These are phyloP conservation scores for Labroides dimidiatus DNA, from an alignment of 2,797 vertebrate genomes.

Conservation along the genomic window DNA sequence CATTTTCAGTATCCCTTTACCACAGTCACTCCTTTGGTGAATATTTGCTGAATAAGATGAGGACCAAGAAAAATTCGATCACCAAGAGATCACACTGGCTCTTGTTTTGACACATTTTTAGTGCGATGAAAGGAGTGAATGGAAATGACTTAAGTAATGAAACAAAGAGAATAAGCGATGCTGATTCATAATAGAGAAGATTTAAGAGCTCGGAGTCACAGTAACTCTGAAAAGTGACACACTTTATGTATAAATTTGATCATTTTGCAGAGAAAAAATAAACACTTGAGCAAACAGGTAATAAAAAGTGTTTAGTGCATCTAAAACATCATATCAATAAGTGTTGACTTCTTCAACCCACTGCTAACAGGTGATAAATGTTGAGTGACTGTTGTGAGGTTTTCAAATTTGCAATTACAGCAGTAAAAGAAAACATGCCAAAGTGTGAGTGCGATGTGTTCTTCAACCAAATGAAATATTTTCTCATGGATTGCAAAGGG, in stretches of 20 bases:
- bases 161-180: conserved; percentile 54
- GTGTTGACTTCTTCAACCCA: background rate
- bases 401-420: background rate
- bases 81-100: conserved; percentile 6
- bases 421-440: conserved; percentile 16
- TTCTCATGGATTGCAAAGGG: conserved; percentile 3
- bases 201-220: conserved; percentile 25
- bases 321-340: background rate
- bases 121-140: conserved; percentile 29
- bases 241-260: conserved; percentile 60
- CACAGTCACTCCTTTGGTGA: conserved; percentile 13
- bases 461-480: conserved; percentile 30
- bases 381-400: background rate
- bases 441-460: conserved; percentile 52
- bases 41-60: conserved; percentile 1
- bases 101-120: background rate
- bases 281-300: conserved; percentile 43
- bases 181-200: conserved; percentile 55
- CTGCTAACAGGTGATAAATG: background rate
- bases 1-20: conserved; percentile 52
- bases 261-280: conserved; percentile 61
- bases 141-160: conserved; percentile 45
- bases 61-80: background rate
- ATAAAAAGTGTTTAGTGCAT: conserved; percentile 6
- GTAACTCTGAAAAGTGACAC: conserved; percentile 14